Conservation (phyloP, 1,140 invertebrate genomes). For the Polypedilum pembai region DNA sequence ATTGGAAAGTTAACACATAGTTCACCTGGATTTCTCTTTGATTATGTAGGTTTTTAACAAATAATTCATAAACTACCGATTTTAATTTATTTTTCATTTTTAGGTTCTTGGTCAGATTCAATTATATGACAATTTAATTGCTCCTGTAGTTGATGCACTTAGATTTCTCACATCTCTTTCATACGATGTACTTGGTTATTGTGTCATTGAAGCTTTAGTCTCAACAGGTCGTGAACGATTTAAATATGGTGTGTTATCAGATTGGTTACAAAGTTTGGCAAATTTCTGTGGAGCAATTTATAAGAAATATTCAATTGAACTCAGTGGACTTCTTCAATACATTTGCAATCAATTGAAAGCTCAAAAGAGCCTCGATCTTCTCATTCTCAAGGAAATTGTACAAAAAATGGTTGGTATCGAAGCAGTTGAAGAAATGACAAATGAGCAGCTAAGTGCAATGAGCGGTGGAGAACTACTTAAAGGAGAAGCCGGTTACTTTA, state of each 20-base stretch:
- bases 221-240: conserved; percentile 63
- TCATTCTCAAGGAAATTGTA: conserved; percentile 95
- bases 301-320: conserved; percentile 95
- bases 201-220: conserved; percentile 86
- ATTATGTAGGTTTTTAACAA: conserved; percentile 77
- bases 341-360: conserved; percentile 95
- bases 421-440: conserved; percentile 91
- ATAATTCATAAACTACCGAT: conserved; percentile 43
- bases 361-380: conserved; percentile 89
- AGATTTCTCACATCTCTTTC: conserved; percentile 94
- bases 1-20: conserved; percentile 96
- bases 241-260: conserved; percentile 84
- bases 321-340: conserved; percentile 91
- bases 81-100: conserved; percentile 31
- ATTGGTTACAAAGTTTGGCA: conserved; percentile 90
- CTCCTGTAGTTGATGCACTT: conserved; percentile 94
- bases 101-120: conserved; percentile 85
- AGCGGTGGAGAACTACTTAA: conserved; percentile 90
- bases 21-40: conserved; percentile 89
- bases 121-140: conserved; percentile 93
- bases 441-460: conserved; percentile 93
- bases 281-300: conserved; percentile 92
- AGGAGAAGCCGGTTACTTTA: conserved; percentile 94
- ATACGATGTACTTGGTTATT: conserved; percentile 94
- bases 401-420: conserved; percentile 99